These are phyloP conservation scores for Sebastes fasciatus DNA, from an alignment of 2,113 vertebrate genomes.

Conservation along the genomic window DNA sequence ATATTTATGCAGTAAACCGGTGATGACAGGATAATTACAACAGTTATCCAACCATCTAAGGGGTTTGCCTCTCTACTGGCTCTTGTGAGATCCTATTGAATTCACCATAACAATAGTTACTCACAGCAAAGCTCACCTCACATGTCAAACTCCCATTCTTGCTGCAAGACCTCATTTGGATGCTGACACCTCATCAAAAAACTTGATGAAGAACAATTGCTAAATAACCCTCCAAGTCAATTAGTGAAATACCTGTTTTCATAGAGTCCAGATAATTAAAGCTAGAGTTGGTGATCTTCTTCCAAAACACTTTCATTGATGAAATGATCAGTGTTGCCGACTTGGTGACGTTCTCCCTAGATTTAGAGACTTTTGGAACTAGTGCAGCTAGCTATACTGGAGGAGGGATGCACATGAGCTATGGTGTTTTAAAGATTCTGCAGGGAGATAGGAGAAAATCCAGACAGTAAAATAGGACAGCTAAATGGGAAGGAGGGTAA, in stretches of 20 bases:
- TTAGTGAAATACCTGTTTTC: slow-evolving; percentile 53
- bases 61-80: background rate
- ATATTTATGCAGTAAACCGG: slow-evolving; percentile 12
- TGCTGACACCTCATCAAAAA: slow-evolving; percentile 59
- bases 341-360: too few relatives aligned
- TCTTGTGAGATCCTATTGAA: slow-evolving; percentile 25
- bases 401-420: too few relatives aligned
- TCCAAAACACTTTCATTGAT: too few relatives aligned
- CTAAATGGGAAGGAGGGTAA: too few relatives aligned
- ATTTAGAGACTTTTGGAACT: too few relatives aligned
- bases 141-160: slow-evolving; percentile 37
- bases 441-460: too few relatives aligned
- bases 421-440: too few relatives aligned
- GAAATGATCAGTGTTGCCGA: too few relatives aligned
- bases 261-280: slow-evolving; percentile 14
- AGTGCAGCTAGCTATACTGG: too few relatives aligned
- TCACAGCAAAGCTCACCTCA: slow-evolving; percentile 15
- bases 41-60: background rate
- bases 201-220: slow-evolving; percentile 55
- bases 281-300: background rate
- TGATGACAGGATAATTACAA: slow-evolving; percentile 39
- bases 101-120: slow-evolving; percentile 2
- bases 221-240: slow-evolving; percentile 53
- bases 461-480: too few relatives aligned
- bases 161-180: slow-evolving; percentile 50